Percentiles rank a stretch among this genome's conserved stretches.
Conservation (phyloP, 2,797 vertebrate genomes). For the Lepus oiostolus region DNA sequence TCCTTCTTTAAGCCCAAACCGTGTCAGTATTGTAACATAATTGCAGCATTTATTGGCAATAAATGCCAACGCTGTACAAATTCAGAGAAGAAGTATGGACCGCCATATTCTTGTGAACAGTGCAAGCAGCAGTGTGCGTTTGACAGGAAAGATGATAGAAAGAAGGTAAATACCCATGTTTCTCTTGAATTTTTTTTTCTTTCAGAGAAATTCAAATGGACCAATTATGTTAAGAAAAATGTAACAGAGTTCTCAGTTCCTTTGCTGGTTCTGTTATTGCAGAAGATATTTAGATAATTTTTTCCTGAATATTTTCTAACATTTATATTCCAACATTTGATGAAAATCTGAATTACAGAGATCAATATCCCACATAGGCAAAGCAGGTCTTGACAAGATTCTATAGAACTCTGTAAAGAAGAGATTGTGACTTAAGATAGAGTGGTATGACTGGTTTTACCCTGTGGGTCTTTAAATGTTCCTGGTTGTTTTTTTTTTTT, state of each 20-base stretch:
- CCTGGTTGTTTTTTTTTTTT: background rate
- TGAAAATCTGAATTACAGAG: constrained; percentile 72
- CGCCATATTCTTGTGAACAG: constrained; percentile 98
- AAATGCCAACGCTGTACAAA: constrained; percentile 99
- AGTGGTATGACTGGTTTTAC: background rate
- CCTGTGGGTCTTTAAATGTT: background rate
- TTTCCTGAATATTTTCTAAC: background rate
- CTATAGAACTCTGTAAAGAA: constrained; percentile 46
- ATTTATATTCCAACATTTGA: constrained; percentile 16
- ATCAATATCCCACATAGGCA: background rate
- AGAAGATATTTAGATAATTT: constrained; percentile 36
- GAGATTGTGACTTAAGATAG: constrained; percentile 32
- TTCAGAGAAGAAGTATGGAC: constrained; percentile 99
- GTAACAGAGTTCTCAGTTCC: background rate
- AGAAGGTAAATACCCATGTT: constrained; percentile 92
- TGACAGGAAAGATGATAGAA: constrained; percentile 96
- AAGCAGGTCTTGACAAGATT: constrained; percentile 30
- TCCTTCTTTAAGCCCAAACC: constrained; percentile 94
- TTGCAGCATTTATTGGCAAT: constrained; percentile 98
- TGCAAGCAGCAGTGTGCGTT: constrained; percentile 99
- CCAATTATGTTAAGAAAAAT: constrained; percentile 31
- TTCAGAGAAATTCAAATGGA: constrained; percentile 30
- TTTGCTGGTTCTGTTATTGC: constrained; percentile 52
- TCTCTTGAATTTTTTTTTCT: background rate
- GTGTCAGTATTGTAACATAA: constrained; percentile 99